A percentile compares a stretch with the other conserved stretches of the same genome.
Conservation (phyloP, 1,140 invertebrate species). For the Phymastichus coffea region DNA sequence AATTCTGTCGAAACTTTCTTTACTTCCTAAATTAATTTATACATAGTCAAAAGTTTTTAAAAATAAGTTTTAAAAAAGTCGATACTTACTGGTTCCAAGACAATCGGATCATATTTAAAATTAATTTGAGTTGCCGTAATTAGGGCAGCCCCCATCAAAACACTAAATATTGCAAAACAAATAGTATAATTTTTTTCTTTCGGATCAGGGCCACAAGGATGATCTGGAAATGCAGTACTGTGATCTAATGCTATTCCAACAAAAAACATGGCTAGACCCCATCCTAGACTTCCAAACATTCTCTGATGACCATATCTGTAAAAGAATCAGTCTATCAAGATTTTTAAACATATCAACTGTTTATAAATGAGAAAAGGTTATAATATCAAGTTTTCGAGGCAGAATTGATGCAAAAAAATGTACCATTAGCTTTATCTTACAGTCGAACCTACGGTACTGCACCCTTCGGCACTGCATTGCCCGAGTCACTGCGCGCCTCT, state of each 20-base stretch:
- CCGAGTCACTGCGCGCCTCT: too few species aligned
- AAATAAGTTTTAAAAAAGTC: neutral
- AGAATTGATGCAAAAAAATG: too few species aligned
- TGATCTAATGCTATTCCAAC: slow-evolving; percentile 98
- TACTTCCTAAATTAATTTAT: slow-evolving; percentile 41
- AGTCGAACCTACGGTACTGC: too few species aligned
- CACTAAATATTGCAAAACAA: slow-evolving; percentile 96
- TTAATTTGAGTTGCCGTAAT: slow-evolving; percentile 89
- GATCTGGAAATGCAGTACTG: slow-evolving; percentile 84
- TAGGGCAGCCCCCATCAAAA: slow-evolving; percentile 93
- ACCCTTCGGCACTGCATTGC: too few species aligned
- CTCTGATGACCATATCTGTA: slow-evolving; percentile 89
- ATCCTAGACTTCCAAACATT: slow-evolving; percentile 98
- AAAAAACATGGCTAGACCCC: slow-evolving; percentile 98
- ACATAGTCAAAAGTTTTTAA: neutral
- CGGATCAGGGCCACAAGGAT: slow-evolving; percentile 85
- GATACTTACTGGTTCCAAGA: slow-evolving; percentile 42
- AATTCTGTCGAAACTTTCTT: slow-evolving; percentile 52
- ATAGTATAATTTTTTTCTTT: slow-evolving; percentile 97
- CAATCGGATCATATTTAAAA: slow-evolving; percentile 70
- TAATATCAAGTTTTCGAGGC: too few species aligned
- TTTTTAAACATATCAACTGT: neutral
- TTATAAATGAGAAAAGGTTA: too few species aligned
- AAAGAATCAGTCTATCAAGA: neutral
- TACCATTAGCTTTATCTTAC: too few species aligned